phyloP scores from a whole-genome alignment of 2,888 invertebrate species.

The Metallyticus violacea region DNA sequence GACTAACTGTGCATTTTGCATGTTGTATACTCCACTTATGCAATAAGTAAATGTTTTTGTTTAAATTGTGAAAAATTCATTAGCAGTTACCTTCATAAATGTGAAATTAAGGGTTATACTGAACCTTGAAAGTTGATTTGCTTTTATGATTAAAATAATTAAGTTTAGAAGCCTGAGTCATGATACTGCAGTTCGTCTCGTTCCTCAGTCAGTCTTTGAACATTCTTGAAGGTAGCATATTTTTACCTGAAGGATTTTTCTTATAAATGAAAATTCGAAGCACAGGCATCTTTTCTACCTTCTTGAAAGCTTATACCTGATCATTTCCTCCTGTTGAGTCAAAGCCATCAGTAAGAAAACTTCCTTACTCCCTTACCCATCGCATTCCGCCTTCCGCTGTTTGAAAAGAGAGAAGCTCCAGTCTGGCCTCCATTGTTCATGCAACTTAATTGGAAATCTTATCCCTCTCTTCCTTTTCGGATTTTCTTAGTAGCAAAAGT shows the following conservation, averaged over 20 bases:
- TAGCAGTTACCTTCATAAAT: no score
- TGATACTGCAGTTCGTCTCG: no score
- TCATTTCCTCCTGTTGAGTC: not conserved
- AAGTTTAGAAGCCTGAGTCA: no score
- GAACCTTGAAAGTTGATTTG: no score
- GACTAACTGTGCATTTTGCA: no score
- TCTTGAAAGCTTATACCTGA: not conserved
- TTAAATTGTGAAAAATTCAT: no score
- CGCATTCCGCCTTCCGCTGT: not conserved
- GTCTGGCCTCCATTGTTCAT: not conserved
- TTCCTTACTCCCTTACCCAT: not conserved
- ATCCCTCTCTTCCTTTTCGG: not conserved
- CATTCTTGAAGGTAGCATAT: not conserved
- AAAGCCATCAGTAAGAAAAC: not conserved
- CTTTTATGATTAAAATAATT: no score
- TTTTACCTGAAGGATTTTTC: not conserved
- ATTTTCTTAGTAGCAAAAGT: not conserved
- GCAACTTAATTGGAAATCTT: conserved; percentile 3
- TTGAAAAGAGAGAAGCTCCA: not conserved
- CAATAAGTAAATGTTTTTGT: no score
- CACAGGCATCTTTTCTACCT: not conserved
- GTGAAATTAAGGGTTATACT: no score
- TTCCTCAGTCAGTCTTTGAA: not conserved
- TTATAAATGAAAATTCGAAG: no score
- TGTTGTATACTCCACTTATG: no score